Base-by-base conservation (phyloP, 2,888 invertebrate genomes). In the Acanthosoma haemorrhoidale region DNA sequence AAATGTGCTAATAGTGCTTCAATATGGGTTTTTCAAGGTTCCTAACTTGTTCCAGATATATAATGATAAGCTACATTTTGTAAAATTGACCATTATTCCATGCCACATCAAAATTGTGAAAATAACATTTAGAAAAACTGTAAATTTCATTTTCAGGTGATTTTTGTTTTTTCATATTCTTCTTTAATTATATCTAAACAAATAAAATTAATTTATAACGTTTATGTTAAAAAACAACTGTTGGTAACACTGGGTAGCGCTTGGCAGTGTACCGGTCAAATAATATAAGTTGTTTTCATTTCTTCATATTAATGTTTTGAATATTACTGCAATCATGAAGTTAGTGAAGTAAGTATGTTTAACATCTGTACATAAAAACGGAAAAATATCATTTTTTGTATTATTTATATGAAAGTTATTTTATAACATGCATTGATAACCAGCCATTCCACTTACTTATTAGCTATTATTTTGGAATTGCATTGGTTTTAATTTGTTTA, bases 291-390 rank as follows among this genome's bases (percentile, higher is more conserved):
- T 31, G 31, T 59, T 29, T 59, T 29, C 25, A 25, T 51, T 51
- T 61, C 21, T 16, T 25, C 36, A 13, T 18, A 21, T 25, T 8
- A 41, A 41, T 64, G 34, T 64, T 64, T 29, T 41, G 15, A 21
- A 21, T 4, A 2, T 15, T 25, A 18, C 29, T 15, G 25, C 57
- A 69, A 71, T 18, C 59, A 73, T 73, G 73, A 74, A 71, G 69
- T 64, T 73, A 71, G 73, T 73, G 16, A 73, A 72, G 73, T 73
- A 71, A 71, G 71, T 68, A 67, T 15, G 5, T 3, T 43, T 43
- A 29, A 16, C 16, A 32, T 2, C 16, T 59, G 15, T 16, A 4
- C 9, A 0, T 8, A 0, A n/a, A n/a, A n/a, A n/a, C n/a, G n/a
- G n/a, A n/a, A n/a, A n/a, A n/a, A n/a, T n/a, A n/a, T n/a, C n/a